These are phyloP conservation scores for Gobio occitaniae DNA, from an alignment of 2,797 vertebrate genomes.

Conservation along the genomic window DNA sequence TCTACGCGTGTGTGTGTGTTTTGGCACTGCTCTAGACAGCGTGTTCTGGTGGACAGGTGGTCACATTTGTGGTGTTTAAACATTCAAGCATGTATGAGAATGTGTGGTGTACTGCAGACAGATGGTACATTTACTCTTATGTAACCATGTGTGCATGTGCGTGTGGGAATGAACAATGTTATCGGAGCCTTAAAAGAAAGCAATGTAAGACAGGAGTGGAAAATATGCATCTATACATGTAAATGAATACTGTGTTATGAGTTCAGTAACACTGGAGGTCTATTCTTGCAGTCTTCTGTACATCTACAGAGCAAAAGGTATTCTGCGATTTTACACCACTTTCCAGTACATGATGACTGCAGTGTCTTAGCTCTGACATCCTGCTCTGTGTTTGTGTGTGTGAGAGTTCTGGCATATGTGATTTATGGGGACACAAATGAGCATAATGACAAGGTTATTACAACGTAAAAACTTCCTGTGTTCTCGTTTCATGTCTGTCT, in stretches of 20 bases:
- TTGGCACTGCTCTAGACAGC: slow-evolving; percentile 11
- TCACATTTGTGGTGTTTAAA: slow-evolving; percentile 54
- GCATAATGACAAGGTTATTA: too few relatives aligned
- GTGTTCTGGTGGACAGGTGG: slow-evolving; percentile 49
- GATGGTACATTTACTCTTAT: slow-evolving; percentile 57
- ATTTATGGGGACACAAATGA: too few relatives aligned
- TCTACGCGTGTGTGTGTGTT: slow-evolving; percentile 5
- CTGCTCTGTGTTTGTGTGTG: slow-evolving; percentile 38
- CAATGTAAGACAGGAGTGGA: slow-evolving; percentile 63
- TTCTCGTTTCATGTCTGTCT: too few relatives aligned
- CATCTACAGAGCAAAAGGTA: slow-evolving; percentile 56
- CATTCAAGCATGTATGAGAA: slow-evolving; percentile 55
- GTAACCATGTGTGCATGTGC: slow-evolving; percentile 48
- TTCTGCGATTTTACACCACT: slow-evolving; percentile 76
- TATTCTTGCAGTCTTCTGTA: slow-evolving; percentile 66
- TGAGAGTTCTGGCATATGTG: too few relatives aligned
- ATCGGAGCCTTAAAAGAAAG: slow-evolving; percentile 75
- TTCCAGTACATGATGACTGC: slow-evolving; percentile 74
- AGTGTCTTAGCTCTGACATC: slow-evolving; percentile 66
- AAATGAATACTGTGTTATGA: slow-evolving; percentile 47
- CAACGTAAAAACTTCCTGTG: too few relatives aligned
- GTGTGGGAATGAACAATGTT: slow-evolving; percentile 63
- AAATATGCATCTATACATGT: slow-evolving; percentile 71
- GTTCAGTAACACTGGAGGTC: slow-evolving; percentile 12
- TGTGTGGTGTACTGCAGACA: slow-evolving; percentile 58